phyloP scores from a whole-genome alignment of 1,140 invertebrate genomes.

The Drosophila jambulina region DNA sequence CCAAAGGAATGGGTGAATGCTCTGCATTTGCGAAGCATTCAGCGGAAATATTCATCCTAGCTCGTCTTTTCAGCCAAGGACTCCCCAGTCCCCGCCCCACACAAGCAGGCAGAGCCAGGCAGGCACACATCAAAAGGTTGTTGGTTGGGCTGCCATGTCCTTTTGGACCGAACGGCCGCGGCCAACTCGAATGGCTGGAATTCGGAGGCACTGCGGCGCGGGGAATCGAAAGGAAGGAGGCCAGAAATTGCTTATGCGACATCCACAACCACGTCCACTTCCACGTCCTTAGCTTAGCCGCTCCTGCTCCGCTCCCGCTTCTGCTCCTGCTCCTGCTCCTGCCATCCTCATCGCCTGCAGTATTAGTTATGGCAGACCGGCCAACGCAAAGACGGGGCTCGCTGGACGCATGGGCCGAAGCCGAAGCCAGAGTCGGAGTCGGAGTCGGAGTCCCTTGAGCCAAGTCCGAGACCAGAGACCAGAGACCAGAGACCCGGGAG shows the following conservation, averaged over 20 bases:
- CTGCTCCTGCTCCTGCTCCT: constrained; percentile 20
- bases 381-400: constrained; percentile 46
- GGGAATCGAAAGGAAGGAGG: constrained; percentile 25
- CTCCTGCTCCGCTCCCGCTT: constrained; percentile 22
- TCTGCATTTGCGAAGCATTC: constrained; percentile 80
- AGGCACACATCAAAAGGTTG: constrained; percentile 71
- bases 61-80: constrained; percentile 74
- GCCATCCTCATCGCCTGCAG: constrained; percentile 51
- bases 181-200: constrained; percentile 31
- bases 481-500: constrained; percentile 2
- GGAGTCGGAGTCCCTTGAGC: constrained; percentile 37
- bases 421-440: background rate
- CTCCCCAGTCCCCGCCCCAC: constrained; percentile 15
- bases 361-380: constrained; percentile 69
- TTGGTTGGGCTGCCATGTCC: constrained; percentile 60
- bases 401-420: constrained; percentile 30
- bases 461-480: constrained; percentile 47
- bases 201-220: constrained; percentile 19
- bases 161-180: constrained; percentile 39
- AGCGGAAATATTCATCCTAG: constrained; percentile 80
- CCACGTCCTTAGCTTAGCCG: constrained; percentile 17
- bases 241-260: constrained; percentile 83
- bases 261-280: constrained; percentile 64
- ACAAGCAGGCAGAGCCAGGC: background rate
- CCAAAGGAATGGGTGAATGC: constrained; percentile 81